phyloP scores from a whole-genome alignment of 2,797 vertebrate species.

The Pantherophis alleghaniensis region DNA sequence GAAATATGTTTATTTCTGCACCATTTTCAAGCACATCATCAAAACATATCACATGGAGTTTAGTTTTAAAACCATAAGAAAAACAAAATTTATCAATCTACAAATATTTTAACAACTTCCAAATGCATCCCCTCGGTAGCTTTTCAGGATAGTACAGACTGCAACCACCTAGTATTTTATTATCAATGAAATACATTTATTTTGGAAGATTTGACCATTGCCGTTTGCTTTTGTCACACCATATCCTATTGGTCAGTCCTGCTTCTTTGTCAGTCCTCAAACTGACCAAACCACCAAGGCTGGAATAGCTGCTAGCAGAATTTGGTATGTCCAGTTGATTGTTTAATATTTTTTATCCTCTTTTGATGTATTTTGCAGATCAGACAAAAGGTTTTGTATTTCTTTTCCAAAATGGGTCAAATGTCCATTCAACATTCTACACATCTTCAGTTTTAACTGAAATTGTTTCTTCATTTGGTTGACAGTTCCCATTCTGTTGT shows the following conservation, averaged over 20 bases:
- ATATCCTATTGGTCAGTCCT: constrained; percentile 53
- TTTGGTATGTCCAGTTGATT: constrained; percentile 51
- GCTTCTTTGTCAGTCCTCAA: constrained; percentile 63
- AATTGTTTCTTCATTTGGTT: constrained; percentile 73
- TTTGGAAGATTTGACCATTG: constrained; percentile 61
- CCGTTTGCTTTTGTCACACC: constrained; percentile 58
- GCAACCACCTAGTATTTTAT: constrained; percentile 60
- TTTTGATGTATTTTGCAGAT: constrained; percentile 29
- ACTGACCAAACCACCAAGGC: constrained; percentile 58
- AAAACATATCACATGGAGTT: constrained; percentile 65
- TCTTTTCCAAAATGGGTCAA: constrained; percentile 45
- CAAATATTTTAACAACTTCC: constrained; percentile 66
- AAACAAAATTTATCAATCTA: constrained; percentile 67
- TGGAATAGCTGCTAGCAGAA: constrained; percentile 55
- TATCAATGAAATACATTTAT: constrained; percentile 65
- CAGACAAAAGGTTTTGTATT: constrained; percentile 59
- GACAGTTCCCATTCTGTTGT: constrained; percentile 86
- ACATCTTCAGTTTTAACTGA: constrained; percentile 64
- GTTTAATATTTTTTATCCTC: constrained; percentile 63
- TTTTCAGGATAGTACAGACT: constrained; percentile 50
- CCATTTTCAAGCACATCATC: constrained; percentile 73
- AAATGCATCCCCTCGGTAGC: constrained; percentile 55
- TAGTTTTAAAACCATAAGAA: constrained; percentile 56
- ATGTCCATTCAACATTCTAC: constrained; percentile 58
- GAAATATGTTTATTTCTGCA: constrained; percentile 65